Percentiles rank a stretch among this genome's conserved stretches.
These are phyloP conservation scores for Petaurus breviceps DNA, from an alignment of 2,113 vertebrate species.

Conservation along the genomic window DNA sequence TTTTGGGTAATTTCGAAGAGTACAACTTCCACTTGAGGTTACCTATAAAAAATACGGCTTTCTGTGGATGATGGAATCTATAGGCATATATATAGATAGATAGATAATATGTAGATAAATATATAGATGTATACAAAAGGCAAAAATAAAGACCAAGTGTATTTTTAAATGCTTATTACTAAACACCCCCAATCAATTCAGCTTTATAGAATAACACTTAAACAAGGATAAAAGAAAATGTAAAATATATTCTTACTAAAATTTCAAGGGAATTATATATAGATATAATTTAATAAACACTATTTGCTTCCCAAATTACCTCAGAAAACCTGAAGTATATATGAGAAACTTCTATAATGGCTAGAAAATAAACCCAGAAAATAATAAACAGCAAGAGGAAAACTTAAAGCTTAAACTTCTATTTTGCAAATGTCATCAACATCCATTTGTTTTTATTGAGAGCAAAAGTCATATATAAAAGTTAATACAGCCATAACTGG, in stretches of 20 bases:
- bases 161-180: background rate
- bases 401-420: background rate
- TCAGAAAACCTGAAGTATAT: conserved; percentile 24
- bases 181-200: background rate
- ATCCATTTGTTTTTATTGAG: background rate
- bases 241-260: background rate
- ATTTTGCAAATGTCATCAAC: background rate
- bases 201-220: background rate
- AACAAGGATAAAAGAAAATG: too few species aligned
- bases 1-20: too few species aligned
- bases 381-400: conserved; percentile 17
- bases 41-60: background rate
- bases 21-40: background rate
- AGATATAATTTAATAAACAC: too few species aligned
- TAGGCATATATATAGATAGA: background rate
- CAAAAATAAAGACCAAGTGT: background rate
- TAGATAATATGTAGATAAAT: background rate
- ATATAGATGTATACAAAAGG: background rate
- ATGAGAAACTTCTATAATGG: conserved; percentile 17
- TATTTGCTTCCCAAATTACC: conserved; percentile 33
- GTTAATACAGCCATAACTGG: background rate
- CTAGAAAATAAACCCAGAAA: conserved; percentile 9
- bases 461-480: background rate
- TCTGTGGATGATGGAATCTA: background rate
- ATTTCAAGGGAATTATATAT: background rate